Evolutionary conservation across 1,140 invertebrate genomes (phyloP).

Genomic region (Drosophila sechellia): DNA sequence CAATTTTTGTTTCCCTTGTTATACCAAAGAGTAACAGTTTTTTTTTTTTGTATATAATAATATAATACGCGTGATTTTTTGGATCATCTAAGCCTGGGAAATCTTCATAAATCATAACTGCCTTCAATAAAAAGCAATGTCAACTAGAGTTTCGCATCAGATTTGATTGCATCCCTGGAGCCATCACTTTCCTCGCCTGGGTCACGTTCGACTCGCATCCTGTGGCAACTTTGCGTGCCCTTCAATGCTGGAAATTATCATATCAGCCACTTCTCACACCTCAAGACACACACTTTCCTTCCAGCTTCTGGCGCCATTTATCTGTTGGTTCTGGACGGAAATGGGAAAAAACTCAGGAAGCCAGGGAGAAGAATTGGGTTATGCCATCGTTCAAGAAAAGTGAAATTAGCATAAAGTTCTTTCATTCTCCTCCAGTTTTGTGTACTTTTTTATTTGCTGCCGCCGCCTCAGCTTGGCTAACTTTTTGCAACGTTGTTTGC

Average conservation of each 20-base stretch:
- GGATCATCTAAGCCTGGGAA: background rate
- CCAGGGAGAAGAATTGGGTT: slow-evolving; percentile 63
- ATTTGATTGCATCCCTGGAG: slow-evolving; percentile 8
- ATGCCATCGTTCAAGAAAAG: slow-evolving; percentile 68
- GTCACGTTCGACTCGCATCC: slow-evolving; percentile 19
- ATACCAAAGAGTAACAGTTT: too few relatives aligned
- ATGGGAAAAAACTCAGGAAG: slow-evolving; percentile 30
- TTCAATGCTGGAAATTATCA: slow-evolving; percentile 61
- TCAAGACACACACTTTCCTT: slow-evolving; percentile 12
- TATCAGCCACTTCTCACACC: slow-evolving; percentile 27
- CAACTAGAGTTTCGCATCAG: slow-evolving; percentile 1
- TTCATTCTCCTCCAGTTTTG: slow-evolving; percentile 24
- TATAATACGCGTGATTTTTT: too few relatives aligned
- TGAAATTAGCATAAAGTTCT: slow-evolving; percentile 77
- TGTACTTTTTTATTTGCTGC: slow-evolving; percentile 30
- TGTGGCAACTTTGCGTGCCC: slow-evolving; percentile 25
- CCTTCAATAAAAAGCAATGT: background rate
- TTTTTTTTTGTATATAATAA: too few relatives aligned
- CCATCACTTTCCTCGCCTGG: slow-evolving; percentile 22
- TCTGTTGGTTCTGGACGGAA: slow-evolving; percentile 36
- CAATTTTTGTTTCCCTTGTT: too few relatives aligned
- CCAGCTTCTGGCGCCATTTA: slow-evolving; percentile 49
- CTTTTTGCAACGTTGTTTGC: slow-evolving; percentile 47
- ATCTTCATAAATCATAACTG: background rate
- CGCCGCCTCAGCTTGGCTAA: slow-evolving; percentile 42